Percentiles rank a stretch among this genome's conserved stretches.
These are phyloP conservation scores for Corythornis leucogaster DNA, from an alignment of 2,797 vertebrate species.

Conservation along the genomic window DNA sequence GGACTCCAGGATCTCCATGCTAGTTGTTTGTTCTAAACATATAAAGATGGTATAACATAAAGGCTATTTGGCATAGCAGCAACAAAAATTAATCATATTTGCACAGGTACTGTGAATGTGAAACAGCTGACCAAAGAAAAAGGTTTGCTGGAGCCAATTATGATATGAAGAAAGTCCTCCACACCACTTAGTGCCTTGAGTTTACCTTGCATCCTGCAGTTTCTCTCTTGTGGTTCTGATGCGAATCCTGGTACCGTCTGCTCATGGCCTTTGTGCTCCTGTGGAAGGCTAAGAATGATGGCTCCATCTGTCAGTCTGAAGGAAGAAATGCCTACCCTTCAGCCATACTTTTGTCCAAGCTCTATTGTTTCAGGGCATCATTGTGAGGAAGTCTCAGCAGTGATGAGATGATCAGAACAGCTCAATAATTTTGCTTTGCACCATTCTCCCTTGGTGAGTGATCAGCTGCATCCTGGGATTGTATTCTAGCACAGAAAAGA, in stretches of 20 bases:
- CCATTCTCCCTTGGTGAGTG: neutral
- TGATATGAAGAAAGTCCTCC: neutral
- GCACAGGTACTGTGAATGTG: neutral
- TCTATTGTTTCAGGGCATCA: neutral
- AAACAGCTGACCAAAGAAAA: neutral
- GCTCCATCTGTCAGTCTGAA: neutral
- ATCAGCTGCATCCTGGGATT: neutral
- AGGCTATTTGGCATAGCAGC: neutral
- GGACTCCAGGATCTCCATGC: neutral
- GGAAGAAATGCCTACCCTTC: neutral
- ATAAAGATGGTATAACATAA: neutral
- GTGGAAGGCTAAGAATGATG: neutral
- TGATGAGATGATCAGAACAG: neutral
- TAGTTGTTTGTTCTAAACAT: neutral
- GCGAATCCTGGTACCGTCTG: neutral
- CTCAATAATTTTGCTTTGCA: neutral
- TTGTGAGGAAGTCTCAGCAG: neutral
- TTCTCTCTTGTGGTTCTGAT: neutral
- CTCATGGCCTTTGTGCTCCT: neutral
- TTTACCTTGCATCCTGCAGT: neutral
- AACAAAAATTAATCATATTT: neutral
- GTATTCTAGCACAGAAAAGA: neutral
- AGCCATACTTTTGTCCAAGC: neutral
- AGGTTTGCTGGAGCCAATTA: neutral
- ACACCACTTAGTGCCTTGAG: neutral